Evolutionary conservation across 2,888 invertebrate genomes (phyloP), one percentile per base, ranked within the genome.

Genomic region (Leptinotarsa rubiginosa): DNA sequence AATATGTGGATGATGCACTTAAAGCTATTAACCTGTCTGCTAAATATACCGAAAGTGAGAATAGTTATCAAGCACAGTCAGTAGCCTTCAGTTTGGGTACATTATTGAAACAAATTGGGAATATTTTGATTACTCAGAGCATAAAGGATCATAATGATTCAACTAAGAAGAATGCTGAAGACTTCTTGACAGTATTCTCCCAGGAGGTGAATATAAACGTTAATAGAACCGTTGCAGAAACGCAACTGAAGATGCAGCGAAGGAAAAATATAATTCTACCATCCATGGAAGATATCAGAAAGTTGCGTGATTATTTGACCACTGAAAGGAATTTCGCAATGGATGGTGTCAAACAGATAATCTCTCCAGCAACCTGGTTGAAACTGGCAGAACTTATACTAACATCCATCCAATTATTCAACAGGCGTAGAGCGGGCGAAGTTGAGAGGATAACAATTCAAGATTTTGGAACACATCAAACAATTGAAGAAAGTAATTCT

Each of bases 31-130:
- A 80, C 56, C 66, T 72, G 16, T 68, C 69, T 22, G 78, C 80
- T 22, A 68, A 72, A n/a, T 75, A 74, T 47, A 65, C 77, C 31
- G 15, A 13, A 4, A 47, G 13, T 2, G 73, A 74, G 15, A 73
- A 73, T 3, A 47, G 52, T 3, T 80, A 74, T 72, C 54, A 69
- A 67, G 70, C 77, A n/a, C 81, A 81, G 12, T 72, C 77, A 50
- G 74, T 75, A 15, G 78, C 81, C 7, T 76, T 75, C 52, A 75
- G 47, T 20, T 70, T 80, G 4, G 80, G 79, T 4, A 79, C 78
- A 10, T 47, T 77, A 20, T 69, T 81, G 4, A 78, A 79, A 56
- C 75, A 79, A 72, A 65, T 81, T 15, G 69, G 75, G 16, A 69
- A 72, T 47, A 69, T 75, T 2, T 70, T 72, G 3, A 62, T 72